Evolutionary conservation across 92 coral and sea anemone genomes (phyloP), one percentile per base, ranked within the genome.

Genomic region (Palythoa heliodiscus): DNA sequence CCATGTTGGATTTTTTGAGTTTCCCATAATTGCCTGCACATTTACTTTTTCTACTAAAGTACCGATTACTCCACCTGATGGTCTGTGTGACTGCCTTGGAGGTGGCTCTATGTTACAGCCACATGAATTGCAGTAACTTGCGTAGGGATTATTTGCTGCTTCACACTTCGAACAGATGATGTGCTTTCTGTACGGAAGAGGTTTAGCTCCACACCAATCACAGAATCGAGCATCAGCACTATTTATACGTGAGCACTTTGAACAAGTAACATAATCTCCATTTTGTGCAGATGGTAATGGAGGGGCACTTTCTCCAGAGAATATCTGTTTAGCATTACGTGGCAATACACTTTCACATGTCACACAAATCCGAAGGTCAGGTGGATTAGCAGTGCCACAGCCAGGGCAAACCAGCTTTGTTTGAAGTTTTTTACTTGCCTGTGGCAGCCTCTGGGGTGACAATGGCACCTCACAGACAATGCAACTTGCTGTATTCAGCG

Each of bases 161-260:
- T 92, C 88, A 43, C 98, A 94, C 83, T 90, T 91, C 13, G 98
- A 94, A 60, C 98, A 94, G 74, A 89, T 77, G 29, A 94, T 81
- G 22, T 94, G 98, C 52, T 93, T 90, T 43, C 87, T 93, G 74
- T 88, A 94, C 2, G 89, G 92, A 29, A 76, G 85, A 39, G 98
- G 98, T 53, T 94, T 97, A 37, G 95, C 91, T 25, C 98, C 99
- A 84, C 99, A 97, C 99, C 99, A 97, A 73, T 97, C 99, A 77
- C 99, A 97, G 79, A 93, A 97, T 9, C 97, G 91, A 20, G 99
- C 99, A 82, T 97, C 99, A 19, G 95, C 92, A 78, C 98, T 97
- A 61, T 97, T 97, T 52, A 97, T 95, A 1, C 99, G 98, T 24
- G 94, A 89, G 37, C 99, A 97, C 87, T 93, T 94, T 29, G 98